phyloP scores from a whole-genome alignment of 2,113 vertebrate species.

The Arvicanthis niloticus region DNA sequence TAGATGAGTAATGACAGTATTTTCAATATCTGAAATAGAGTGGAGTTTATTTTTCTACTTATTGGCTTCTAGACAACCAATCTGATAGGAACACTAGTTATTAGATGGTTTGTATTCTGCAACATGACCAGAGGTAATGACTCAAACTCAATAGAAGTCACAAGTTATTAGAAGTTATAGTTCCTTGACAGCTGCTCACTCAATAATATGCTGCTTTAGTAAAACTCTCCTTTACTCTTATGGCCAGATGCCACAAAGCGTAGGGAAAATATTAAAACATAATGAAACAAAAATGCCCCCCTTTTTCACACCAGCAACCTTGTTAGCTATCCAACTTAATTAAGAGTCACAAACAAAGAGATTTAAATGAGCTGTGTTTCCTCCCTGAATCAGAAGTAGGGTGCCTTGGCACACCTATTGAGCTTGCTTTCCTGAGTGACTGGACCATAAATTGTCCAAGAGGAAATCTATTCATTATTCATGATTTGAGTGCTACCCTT shows the following conservation, averaged over 20 bases:
- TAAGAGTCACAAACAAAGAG: constrained; percentile 18
- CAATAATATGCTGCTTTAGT: constrained; percentile 39
- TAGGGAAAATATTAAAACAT: not conserved
- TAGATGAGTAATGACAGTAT: not conserved
- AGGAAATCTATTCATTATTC: constrained; percentile 73
- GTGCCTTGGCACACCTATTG: not conserved
- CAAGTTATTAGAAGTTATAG: constrained; percentile 43
- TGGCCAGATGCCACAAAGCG: not conserved
- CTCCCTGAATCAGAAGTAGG: not conserved
- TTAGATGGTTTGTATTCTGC: not conserved
- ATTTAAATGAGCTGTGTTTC: constrained; percentile 17
- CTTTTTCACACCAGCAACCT: not conserved
- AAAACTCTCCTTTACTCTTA: not conserved
- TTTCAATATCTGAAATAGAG: not conserved
- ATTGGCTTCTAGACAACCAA: not conserved
- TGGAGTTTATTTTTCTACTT: not conserved
- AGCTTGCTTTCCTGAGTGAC: constrained; percentile 60
- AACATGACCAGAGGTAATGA: constrained; percentile 14
- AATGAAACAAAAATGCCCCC: not conserved
- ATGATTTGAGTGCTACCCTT: constrained; percentile 51
- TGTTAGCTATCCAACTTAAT: not conserved
- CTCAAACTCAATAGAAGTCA: constrained; percentile 8
- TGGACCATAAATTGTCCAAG: constrained; percentile 58
- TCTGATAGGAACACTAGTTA: not conserved
- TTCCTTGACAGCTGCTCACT: constrained; percentile 50